These are phyloP conservation scores for Phragmatobia fuliginosa DNA, from an alignment of 2,888 invertebrate species.

Conservation along the genomic window DNA sequence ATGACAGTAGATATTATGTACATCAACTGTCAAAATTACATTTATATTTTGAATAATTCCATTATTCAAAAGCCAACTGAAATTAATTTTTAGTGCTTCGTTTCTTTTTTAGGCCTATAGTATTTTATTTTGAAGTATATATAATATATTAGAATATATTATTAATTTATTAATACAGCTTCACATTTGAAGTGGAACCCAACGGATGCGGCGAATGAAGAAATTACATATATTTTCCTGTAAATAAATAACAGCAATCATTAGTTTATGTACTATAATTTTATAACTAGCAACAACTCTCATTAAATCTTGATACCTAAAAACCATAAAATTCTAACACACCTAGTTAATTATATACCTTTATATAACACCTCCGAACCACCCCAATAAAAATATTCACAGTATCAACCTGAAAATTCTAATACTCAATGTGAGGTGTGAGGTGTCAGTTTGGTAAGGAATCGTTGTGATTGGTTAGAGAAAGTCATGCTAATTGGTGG, in stretches of 20 bases:
- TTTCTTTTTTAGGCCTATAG: constrained; percentile 28
- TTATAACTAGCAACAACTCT: neutral
- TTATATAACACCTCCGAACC: neutral
- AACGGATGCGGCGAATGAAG: constrained; percentile 60
- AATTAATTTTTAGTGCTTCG: constrained; percentile 37
- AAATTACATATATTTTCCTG: constrained; percentile 82
- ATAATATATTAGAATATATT: constrained; percentile 31
- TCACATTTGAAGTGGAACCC: constrained; percentile 62
- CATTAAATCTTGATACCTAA: too few relatives aligned
- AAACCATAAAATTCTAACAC: too few relatives aligned
- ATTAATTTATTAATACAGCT: constrained; percentile 48
- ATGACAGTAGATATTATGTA: constrained; percentile 16
- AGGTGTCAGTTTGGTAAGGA: constrained; percentile 35
- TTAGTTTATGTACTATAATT: constrained; percentile 17
- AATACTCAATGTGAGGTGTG: constrained; percentile 34
- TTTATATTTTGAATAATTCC: constrained; percentile 44
- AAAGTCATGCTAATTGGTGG: constrained; percentile 33
- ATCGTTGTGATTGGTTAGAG: constrained; percentile 20
- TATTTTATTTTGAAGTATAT: constrained; percentile 26
- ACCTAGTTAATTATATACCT: too few relatives aligned
- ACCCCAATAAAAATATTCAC: neutral
- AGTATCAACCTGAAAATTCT: neutral
- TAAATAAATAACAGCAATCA: constrained; percentile 60
- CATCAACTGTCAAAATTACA: constrained; percentile 10
- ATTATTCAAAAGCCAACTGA: constrained; percentile 39